Conservation (phyloP, 2,113 vertebrate genomes). For the Leuciscus idus region DNA sequence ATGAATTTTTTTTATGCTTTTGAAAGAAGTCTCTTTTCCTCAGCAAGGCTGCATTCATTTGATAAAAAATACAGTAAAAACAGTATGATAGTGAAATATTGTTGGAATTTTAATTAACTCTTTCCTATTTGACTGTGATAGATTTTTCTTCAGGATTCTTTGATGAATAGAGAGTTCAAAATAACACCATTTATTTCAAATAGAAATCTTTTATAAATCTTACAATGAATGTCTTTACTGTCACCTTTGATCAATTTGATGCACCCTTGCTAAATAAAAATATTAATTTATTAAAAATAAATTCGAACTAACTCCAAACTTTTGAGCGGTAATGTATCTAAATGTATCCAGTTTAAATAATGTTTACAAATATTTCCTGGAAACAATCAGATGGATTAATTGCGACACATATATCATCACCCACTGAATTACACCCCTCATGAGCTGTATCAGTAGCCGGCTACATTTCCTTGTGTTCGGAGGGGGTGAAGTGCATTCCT, state of each 20-base stretch:
- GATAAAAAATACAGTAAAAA: not conserved
- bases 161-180: not conserved
- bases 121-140: too few relatives aligned
- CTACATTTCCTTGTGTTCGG: conserved; percentile 72
- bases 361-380: not conserved
- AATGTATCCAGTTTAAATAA: not conserved
- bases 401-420: not conserved
- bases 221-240: too few relatives aligned
- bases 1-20: not conserved
- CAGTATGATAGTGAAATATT: not conserved
- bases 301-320: not conserved
- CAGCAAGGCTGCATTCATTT: not conserved
- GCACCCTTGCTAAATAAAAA: not conserved
- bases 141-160: not conserved
- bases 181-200: not conserved
- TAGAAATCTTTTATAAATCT: not conserved
- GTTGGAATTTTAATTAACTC: too few relatives aligned
- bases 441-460: conserved; percentile 78
- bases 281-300: not conserved
- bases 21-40: not conserved
- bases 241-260: not conserved
- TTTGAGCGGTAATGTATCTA: not conserved
- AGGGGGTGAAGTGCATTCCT: conserved; percentile 76
- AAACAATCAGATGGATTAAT: not conserved
- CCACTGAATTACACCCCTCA: conserved; percentile 80